These are phyloP conservation scores for Drosophila kohkoa DNA, from an alignment of 1,140 invertebrate species.

Conservation along the genomic window DNA sequence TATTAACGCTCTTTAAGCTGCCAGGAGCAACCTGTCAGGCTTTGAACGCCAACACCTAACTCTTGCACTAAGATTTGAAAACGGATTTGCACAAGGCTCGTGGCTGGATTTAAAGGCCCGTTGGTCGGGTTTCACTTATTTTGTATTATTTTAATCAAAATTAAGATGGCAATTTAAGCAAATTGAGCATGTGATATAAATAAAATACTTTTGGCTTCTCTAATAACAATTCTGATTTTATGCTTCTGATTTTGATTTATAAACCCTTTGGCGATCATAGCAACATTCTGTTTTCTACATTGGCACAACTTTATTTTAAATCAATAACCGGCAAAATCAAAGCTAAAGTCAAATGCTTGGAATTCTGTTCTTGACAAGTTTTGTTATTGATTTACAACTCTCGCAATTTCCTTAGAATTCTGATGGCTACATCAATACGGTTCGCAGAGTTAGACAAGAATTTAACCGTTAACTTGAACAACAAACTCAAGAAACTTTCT, in stretches of 20 bases:
- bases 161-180: not conserved
- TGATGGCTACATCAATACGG: constrained; percentile 9
- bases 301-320: not conserved
- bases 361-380: constrained; percentile 21
- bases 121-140: not conserved
- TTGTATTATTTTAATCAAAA: not conserved
- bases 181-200: not conserved
- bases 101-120: not conserved
- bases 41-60: not conserved
- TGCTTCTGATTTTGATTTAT: too few species aligned
- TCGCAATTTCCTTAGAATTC: constrained; percentile 25
- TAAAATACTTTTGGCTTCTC: too few species aligned
- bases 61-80: not conserved
- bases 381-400: constrained; percentile 32
- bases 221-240: not conserved
- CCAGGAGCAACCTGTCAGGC: not conserved
- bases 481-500: constrained; percentile 62
- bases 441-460: constrained; percentile 15
- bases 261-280: too few species aligned
- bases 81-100: not conserved
- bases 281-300: not conserved
- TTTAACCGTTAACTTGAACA: constrained; percentile 59
- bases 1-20: not conserved
- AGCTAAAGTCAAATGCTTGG: constrained; percentile 8
- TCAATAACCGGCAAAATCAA: constrained; percentile 16